phyloP scores from a whole-genome alignment of 2,797 vertebrate species.

The Ataeniobius toweri region DNA sequence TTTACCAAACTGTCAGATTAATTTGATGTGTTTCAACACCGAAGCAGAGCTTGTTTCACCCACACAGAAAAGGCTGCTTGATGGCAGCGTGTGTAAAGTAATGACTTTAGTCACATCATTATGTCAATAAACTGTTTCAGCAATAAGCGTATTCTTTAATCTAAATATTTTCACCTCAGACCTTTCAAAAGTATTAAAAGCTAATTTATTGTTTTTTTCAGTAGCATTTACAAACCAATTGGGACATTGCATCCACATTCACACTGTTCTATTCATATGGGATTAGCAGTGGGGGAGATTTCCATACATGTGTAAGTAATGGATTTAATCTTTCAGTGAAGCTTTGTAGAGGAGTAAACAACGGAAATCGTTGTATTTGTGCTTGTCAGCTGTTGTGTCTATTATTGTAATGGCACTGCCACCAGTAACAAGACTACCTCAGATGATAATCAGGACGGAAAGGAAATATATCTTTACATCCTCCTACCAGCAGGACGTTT shows the following conservation, averaged over 20 bases:
- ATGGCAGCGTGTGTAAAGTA: not conserved
- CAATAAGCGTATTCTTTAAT: not conserved
- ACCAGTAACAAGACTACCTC: not conserved
- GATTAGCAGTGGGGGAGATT: not conserved
- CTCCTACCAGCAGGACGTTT: not conserved
- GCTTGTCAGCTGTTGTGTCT: not conserved
- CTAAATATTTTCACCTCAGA: constrained; percentile 1
- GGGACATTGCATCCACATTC: not conserved
- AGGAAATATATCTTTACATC: not conserved
- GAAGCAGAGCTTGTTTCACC: not conserved
- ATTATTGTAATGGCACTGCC: not conserved
- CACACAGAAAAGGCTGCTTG: not conserved
- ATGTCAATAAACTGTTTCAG: not conserved
- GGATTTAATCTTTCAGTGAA: not conserved
- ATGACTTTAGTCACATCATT: not conserved
- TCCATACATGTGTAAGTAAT: not conserved
- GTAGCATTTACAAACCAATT: not conserved
- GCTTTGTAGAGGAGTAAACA: not conserved
- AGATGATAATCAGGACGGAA: not conserved
- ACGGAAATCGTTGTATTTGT: not conserved
- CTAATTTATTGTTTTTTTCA: not conserved
- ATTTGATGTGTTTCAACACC: not conserved
- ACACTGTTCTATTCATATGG: constrained; percentile 1
- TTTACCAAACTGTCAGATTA: not conserved
- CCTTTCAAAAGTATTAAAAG: not conserved